Evolutionary conservation across 2,113 vertebrate species (phyloP).

Genomic region (Diadophis punctatus): DNA sequence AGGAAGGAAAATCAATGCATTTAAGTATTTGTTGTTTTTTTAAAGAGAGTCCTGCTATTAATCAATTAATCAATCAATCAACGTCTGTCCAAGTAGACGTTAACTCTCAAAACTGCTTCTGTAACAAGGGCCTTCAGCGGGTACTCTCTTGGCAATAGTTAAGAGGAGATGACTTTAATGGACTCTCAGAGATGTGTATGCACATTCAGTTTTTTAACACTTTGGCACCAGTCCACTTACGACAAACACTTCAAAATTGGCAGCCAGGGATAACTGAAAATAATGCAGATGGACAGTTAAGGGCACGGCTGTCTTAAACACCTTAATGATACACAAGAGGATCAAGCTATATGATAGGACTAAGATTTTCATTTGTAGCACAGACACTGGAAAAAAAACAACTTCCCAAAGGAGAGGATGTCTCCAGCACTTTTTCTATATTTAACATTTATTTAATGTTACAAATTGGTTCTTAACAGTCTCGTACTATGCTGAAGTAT

Average conservation of each 20-base stretch:
- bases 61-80: no score
- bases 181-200: background rate
- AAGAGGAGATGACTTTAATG: background rate
- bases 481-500: background rate
- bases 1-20: background rate
- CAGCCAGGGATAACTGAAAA: conserved; percentile 9
- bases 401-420: background rate
- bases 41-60: background rate
- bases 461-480: background rate
- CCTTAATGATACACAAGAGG: background rate
- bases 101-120: conserved; percentile 13
- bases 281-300: background rate
- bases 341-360: background rate
- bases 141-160: background rate
- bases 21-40: background rate
- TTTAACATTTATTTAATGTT: conserved; percentile 1
- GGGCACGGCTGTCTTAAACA: background rate
- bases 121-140: conserved; percentile 5
- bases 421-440: no score
- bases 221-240: conserved; percentile 12
- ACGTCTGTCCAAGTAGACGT: background rate
- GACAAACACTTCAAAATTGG: background rate
- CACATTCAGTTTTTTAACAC: background rate
- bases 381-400: background rate
- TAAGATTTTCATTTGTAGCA: background rate